A percentile compares a stretch with the other conserved stretches of the same genome.
phyloP scores from a whole-genome alignment of 1,140 invertebrate genomes.

The Drosophila lini region DNA sequence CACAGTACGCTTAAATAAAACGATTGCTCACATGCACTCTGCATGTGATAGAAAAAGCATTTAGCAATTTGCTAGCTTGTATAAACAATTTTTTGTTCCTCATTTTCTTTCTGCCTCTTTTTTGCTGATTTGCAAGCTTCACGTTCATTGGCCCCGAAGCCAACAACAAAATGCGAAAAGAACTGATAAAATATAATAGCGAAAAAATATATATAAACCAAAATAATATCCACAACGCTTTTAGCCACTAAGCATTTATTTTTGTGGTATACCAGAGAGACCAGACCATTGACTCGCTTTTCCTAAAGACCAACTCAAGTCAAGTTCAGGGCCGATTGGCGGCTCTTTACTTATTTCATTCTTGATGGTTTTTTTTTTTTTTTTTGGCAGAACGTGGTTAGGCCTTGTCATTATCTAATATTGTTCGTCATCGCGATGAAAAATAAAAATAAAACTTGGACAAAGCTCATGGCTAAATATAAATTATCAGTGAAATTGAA shows the following conservation, averaged over 20 bases:
- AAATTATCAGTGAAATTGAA: constrained; percentile 42
- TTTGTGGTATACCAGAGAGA: constrained; percentile 47
- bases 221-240: constrained; percentile 51
- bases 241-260: constrained; percentile 69
- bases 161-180: constrained; percentile 48
- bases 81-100: constrained; percentile 64
- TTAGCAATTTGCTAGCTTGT: constrained; percentile 62
- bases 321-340: constrained; percentile 73
- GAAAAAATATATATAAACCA: constrained; percentile 7
- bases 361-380: neutral
- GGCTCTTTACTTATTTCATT: constrained; percentile 22
- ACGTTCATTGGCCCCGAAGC: constrained; percentile 70
- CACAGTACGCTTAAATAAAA: constrained; percentile 1
- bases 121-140: constrained; percentile 72
- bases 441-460: constrained; percentile 25
- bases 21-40: constrained; percentile 53
- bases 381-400: constrained; percentile 12
- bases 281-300: constrained; percentile 67
- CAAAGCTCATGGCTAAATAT: constrained; percentile 47
- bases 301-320: constrained; percentile 60
- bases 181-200: constrained; percentile 62
- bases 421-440: constrained; percentile 29
- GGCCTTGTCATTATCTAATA: constrained; percentile 36
- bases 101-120: constrained; percentile 31
- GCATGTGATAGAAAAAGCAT: constrained; percentile 64